phyloP scores from a whole-genome alignment of 2,113 vertebrate species.

The Bungarus multicinctus region DNA sequence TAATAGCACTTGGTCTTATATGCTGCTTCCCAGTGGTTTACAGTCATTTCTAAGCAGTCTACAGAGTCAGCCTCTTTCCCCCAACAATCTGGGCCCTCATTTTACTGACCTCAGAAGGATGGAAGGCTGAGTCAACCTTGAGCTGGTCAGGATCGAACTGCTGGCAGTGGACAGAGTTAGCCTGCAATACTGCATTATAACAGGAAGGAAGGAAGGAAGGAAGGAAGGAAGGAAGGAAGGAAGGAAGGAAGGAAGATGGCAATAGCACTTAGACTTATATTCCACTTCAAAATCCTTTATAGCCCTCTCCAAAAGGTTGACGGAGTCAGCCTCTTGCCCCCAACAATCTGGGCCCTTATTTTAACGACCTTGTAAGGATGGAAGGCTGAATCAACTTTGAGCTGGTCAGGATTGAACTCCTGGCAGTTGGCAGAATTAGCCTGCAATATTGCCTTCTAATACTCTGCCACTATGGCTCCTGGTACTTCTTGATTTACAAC shows the following conservation, averaged over 20 bases:
- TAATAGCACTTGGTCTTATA: neutral
- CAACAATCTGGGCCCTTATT: neutral
- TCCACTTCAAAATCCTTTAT: too few relatives aligned
- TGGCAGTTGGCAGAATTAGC: neutral
- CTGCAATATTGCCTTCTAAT: neutral
- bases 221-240: too few relatives aligned
- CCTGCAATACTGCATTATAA: too few relatives aligned
- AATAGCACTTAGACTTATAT: too few relatives aligned
- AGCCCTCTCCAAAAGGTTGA: too few relatives aligned
- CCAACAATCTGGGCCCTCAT: too few relatives aligned
- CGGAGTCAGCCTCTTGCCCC: rapidly evolving
- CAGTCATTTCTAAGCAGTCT: neutral
- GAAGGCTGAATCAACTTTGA: neutral
- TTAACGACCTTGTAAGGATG: rapidly evolving
- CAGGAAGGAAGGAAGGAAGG: too few relatives aligned
- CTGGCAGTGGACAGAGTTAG: too few relatives aligned
- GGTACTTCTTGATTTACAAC: neutral
- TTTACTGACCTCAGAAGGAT: too few relatives aligned
- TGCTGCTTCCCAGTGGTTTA: neutral
- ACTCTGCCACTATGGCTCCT: neutral
- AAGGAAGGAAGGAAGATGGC: too few relatives aligned
- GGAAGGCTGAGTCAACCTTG: too few relatives aligned
- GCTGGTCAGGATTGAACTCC: neutral
- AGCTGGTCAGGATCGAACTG: too few relatives aligned
- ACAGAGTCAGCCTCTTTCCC: neutral